These are phyloP conservation scores for Pimephales promelas DNA, from an alignment of 2,113 vertebrate species.

Conservation along the genomic window DNA sequence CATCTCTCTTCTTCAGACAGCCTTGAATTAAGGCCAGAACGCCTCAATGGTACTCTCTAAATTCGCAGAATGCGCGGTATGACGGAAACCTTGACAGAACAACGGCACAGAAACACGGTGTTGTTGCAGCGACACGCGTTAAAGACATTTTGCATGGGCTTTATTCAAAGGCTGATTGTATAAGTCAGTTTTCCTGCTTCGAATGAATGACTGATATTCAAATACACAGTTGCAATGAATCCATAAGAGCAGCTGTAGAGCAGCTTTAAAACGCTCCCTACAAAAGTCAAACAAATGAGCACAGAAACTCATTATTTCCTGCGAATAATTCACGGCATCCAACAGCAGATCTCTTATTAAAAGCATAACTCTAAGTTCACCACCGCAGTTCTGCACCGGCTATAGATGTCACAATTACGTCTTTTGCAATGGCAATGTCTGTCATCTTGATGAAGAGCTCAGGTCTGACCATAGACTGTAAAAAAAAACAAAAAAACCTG, in stretches of 20 bases:
- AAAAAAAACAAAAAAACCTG: too few species aligned
- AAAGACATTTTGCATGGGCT: slow-evolving; percentile 31
- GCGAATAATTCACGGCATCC: slow-evolving; percentile 44
- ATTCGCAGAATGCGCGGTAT: slow-evolving; percentile 37
- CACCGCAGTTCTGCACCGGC: slow-evolving; percentile 10
- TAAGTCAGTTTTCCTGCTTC: slow-evolving; percentile 46
- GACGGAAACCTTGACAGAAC: slow-evolving; percentile 49
- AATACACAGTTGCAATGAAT: slow-evolving; percentile 39
- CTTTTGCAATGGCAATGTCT: slow-evolving; percentile 31
- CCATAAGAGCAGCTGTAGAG: slow-evolving; percentile 11
- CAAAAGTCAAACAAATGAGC: slow-evolving; percentile 50
- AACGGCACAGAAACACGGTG: neutral
- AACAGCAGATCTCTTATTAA: slow-evolving; percentile 40
- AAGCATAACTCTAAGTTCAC: slow-evolving; percentile 37
- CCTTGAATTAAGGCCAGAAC: slow-evolving; percentile 52
- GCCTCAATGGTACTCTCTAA: slow-evolving; percentile 28
- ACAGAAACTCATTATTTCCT: slow-evolving; percentile 28
- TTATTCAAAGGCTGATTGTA: slow-evolving; percentile 48
- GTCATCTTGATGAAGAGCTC: slow-evolving; percentile 25
- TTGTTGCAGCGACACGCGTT: slow-evolving; percentile 26
- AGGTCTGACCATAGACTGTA: too few species aligned
- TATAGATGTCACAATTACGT: slow-evolving; percentile 39
- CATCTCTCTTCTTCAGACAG: slow-evolving; percentile 37
- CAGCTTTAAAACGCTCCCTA: slow-evolving; percentile 42
- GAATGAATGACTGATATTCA: slow-evolving; percentile 47